phyloP scores from a whole-genome alignment of 2,888 invertebrate species.

The Priocnemis perturbator region DNA sequence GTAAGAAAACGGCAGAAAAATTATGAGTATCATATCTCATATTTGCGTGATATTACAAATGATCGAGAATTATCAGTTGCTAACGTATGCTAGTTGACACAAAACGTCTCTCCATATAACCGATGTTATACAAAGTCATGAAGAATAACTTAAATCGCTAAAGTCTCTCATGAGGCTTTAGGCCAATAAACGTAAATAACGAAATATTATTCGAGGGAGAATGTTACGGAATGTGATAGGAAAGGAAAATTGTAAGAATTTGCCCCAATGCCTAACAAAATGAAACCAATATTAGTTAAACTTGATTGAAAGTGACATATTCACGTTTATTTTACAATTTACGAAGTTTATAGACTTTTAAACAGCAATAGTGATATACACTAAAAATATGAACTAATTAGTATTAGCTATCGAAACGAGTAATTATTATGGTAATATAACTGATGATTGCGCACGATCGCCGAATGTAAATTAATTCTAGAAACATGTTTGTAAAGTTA shows the following conservation, averaged over 20 bases:
- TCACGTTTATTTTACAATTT: too few relatives aligned
- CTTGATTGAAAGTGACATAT: too few relatives aligned
- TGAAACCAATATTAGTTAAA: slow-evolving; percentile 43
- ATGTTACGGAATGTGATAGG: slow-evolving; percentile 22
- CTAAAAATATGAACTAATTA: too few relatives aligned
- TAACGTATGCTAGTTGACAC: slow-evolving; percentile 25
- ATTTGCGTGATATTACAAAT: neutral
- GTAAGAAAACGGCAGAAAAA: slow-evolving; percentile 12
- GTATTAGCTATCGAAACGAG: too few relatives aligned
- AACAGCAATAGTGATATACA: too few relatives aligned
- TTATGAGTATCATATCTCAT: slow-evolving; percentile 4
- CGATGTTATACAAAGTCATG: slow-evolving; percentile 38
- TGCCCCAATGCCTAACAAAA: slow-evolving; percentile 51
- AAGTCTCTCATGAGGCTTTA: slow-evolving; percentile 25
- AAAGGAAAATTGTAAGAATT: slow-evolving; percentile 29
- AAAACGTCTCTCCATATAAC: slow-evolving; percentile 41
- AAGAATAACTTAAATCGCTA: slow-evolving; percentile 36
- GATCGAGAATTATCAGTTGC: slow-evolving; percentile 11
- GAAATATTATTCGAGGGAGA: slow-evolving; percentile 21
- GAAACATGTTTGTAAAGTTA: neutral
- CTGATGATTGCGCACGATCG: slow-evolving; percentile 6
- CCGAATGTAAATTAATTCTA: neutral
- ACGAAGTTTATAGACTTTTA: too few relatives aligned
- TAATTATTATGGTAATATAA: too few relatives aligned
- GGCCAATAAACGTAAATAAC: slow-evolving; percentile 9